Evolutionary conservation across 2,888 invertebrate genomes (phyloP).

Genomic region (Cerastis rubricosa): DNA sequence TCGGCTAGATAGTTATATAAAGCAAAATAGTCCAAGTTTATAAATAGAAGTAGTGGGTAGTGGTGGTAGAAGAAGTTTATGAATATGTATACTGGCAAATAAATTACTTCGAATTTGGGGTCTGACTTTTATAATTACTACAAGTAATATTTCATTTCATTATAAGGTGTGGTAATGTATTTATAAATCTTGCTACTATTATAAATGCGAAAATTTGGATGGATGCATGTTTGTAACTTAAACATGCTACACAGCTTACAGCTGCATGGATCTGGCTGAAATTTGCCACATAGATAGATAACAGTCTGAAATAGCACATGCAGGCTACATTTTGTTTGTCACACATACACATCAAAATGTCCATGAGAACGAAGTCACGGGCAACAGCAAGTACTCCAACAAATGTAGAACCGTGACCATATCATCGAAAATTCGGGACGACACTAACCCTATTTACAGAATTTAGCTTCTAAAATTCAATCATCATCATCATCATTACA

Average conservation of each 20-base stretch:
- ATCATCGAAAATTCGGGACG: neutral
- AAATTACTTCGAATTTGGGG: neutral
- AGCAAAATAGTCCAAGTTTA: neutral
- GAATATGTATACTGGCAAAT: neutral
- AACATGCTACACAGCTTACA: neutral
- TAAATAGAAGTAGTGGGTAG: neutral
- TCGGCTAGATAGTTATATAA: neutral
- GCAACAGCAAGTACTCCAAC: neutral
- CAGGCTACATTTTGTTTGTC: neutral
- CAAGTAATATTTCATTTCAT: neutral
- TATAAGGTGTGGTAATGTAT: neutral
- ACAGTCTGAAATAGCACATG: too few relatives aligned
- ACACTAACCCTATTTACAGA: conserved; percentile 4
- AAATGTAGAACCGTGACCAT: neutral
- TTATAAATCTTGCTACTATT: neutral
- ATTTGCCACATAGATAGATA: neutral
- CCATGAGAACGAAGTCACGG: neutral
- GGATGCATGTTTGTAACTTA: neutral
- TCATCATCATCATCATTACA: too few relatives aligned
- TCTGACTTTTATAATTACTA: neutral
- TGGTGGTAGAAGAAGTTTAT: neutral
- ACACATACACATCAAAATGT: neutral
- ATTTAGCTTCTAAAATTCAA: conserved; percentile 9
- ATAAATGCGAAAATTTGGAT: neutral
- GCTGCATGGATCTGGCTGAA: neutral